A percentile compares a stretch with the other conserved stretches of the same genome.
Conservation (phyloP, 2,888 invertebrate genomes). For the Drosophila phalerata region DNA sequence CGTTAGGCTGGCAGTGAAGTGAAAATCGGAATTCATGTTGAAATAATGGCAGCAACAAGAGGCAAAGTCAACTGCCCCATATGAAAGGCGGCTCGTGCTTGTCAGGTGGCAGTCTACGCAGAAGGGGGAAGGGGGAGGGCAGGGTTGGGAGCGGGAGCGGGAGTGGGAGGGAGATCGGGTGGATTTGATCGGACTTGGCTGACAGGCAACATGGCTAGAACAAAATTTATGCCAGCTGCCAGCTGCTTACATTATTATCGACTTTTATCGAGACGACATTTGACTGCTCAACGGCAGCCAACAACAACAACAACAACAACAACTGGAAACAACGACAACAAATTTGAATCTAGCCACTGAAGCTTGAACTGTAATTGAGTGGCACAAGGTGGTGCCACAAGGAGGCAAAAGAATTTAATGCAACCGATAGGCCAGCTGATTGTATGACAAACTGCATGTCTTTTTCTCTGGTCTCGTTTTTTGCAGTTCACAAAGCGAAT, state of each 20-base stretch:
- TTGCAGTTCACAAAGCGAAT: slow-evolving; percentile 1
- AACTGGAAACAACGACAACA: slow-evolving; percentile 13
- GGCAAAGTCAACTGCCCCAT: slow-evolving; percentile 25
- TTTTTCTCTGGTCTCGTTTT: slow-evolving; percentile 12
- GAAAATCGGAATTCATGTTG: slow-evolving; percentile 56
- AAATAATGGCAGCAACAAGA: slow-evolving; percentile 41
- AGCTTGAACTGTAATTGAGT: slow-evolving; percentile 42
- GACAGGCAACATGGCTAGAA: slow-evolving; percentile 68
- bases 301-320: slow-evolving; percentile 3
- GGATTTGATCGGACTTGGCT: slow-evolving; percentile 31
- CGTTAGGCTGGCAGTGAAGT: slow-evolving; percentile 44
- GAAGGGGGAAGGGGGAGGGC: not conserved
- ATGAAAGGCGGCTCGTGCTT: slow-evolving; percentile 61
- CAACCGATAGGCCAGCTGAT: slow-evolving; percentile 27
- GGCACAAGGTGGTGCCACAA: slow-evolving; percentile 30
- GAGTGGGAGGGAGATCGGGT: slow-evolving; percentile 14
- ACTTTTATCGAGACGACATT: slow-evolving; percentile 75
- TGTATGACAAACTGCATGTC: slow-evolving; percentile 29
- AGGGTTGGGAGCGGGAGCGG: not conserved
- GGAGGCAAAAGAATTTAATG: slow-evolving; percentile 31
- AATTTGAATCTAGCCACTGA: slow-evolving; percentile 41
- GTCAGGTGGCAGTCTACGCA: slow-evolving; percentile 32
- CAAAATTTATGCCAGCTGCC: slow-evolving; percentile 75
- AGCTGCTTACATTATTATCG: slow-evolving; percentile 69
- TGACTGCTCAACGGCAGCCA: slow-evolving; percentile 62